phyloP scores from a whole-genome alignment of 2,797 vertebrate genomes.

The Uromys caudimaculatus region DNA sequence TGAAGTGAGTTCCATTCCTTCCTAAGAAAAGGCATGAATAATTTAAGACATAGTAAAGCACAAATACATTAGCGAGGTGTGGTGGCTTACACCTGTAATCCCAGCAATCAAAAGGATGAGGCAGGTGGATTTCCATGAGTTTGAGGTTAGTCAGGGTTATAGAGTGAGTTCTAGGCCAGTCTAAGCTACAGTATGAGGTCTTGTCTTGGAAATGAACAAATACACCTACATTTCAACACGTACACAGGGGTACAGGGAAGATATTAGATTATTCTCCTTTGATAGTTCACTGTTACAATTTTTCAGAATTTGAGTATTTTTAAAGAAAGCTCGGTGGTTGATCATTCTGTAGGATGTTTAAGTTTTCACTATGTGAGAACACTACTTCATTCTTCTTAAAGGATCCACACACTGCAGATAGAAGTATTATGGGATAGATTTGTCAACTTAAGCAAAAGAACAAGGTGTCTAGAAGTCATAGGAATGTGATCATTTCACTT shows the following conservation, averaged over 20 bases:
- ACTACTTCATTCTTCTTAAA: neutral
- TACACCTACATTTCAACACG: neutral
- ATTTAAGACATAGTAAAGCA: neutral
- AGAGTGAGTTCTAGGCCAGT: neutral
- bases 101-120: neutral
- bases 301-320: neutral
- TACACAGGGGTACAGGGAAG: neutral
- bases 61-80: neutral
- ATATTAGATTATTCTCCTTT: neutral
- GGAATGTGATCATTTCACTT: slow-evolving; percentile 39
- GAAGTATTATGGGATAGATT: neutral
- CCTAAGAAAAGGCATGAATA: neutral
- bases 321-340: neutral
- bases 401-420: neutral
- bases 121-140: neutral
- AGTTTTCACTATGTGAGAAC: neutral
- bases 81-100: neutral
- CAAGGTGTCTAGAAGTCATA: neutral
- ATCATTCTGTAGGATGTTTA: neutral
- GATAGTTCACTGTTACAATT: neutral
- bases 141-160: neutral
- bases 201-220: neutral
- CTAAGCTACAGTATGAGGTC: neutral
- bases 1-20: neutral
- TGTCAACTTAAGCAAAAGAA: neutral